These are phyloP conservation scores for Azemiops feae DNA, from an alignment of 2,113 vertebrate genomes.

Conservation along the genomic window DNA sequence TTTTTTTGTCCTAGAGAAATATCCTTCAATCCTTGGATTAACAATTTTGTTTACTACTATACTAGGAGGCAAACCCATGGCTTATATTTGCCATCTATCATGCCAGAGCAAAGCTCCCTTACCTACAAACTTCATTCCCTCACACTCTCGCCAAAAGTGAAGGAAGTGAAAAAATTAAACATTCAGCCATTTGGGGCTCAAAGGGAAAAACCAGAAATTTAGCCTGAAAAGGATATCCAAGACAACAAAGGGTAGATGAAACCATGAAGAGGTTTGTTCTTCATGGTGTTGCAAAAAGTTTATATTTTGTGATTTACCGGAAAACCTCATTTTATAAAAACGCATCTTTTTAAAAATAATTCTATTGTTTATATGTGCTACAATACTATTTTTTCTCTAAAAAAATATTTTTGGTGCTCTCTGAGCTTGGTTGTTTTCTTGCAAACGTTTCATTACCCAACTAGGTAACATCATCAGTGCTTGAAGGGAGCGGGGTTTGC, in stretches of 20 bases:
- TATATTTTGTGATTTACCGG: neutral
- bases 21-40: conserved; percentile 17
- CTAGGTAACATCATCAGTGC: neutral
- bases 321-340: neutral
- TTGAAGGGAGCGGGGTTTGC: neutral
- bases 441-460: neutral
- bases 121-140: neutral
- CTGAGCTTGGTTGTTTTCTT: neutral
- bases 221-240: neutral
- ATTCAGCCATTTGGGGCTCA: neutral
- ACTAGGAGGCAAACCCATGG: conserved; percentile 5
- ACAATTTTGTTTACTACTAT: neutral
- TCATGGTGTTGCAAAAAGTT: neutral
- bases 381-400: neutral
- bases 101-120: neutral
- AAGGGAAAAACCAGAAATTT: neutral
- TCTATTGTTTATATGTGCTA: neutral
- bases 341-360: neutral
- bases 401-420: neutral
- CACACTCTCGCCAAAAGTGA: neutral
- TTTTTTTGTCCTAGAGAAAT: neutral
- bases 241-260: neutral
- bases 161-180: neutral
- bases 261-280: neutral
- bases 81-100: neutral